Conservation (phyloP, 1,140 invertebrate species). For the Colletes gigas region DNA sequence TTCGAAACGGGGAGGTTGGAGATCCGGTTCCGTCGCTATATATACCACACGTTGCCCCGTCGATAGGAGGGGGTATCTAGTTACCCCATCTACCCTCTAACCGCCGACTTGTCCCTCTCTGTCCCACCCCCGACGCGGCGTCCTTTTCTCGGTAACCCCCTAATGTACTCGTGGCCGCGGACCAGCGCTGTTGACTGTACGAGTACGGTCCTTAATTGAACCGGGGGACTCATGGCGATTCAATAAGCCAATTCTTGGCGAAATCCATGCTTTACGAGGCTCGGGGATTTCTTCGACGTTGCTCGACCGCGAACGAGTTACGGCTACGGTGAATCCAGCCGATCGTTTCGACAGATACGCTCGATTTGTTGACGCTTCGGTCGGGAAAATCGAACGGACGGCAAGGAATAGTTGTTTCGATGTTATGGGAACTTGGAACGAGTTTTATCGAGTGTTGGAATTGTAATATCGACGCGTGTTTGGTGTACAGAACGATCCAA, state of each 20-base stretch:
- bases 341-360: not conserved
- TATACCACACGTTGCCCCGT: conserved; percentile 29
- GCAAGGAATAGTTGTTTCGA: not conserved
- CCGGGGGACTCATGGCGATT: conserved; percentile 30
- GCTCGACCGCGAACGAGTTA: not conserved
- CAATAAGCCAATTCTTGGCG: conserved; percentile 38
- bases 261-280: not conserved
- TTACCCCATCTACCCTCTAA: conserved; percentile 31
- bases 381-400: not conserved
- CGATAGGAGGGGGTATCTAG: conserved; percentile 33
- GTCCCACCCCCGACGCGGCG: not conserved
- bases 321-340: not conserved
- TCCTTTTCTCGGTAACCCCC: conserved; percentile 26
- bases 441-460: not conserved
- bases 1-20: conserved; percentile 37
- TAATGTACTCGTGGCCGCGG: conserved; percentile 35
- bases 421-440: not conserved
- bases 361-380: not conserved
- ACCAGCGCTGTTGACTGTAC: conserved; percentile 26
- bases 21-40: conserved; percentile 29
- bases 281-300: not conserved
- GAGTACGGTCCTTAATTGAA: conserved; percentile 37
- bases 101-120: conserved; percentile 18
- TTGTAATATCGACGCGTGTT: not conserved
- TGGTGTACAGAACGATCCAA: not conserved